Evolutionary conservation across 2,113 vertebrate species (phyloP).

Genomic region (Otolemur garnettii): DNA sequence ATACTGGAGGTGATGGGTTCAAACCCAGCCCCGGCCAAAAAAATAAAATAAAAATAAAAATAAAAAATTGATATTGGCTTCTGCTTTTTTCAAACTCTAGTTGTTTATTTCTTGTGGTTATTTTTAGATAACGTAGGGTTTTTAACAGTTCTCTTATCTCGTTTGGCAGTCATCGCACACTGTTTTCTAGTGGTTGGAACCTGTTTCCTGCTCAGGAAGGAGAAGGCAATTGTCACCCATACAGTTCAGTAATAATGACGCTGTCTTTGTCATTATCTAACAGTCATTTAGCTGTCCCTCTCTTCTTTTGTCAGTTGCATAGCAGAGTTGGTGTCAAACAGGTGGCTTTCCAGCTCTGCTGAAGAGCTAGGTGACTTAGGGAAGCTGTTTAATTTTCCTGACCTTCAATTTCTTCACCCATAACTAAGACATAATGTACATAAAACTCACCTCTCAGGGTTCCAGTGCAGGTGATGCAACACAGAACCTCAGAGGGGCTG

Average conservation of each 20-base stretch:
- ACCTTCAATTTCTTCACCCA: background rate
- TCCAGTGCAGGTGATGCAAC: background rate
- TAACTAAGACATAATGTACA: background rate
- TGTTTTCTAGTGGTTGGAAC: background rate
- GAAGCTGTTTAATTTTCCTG: background rate
- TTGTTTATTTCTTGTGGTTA: background rate
- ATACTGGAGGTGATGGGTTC: no score
- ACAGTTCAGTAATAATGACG: background rate
- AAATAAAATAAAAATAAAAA: background rate
- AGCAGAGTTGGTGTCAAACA: background rate
- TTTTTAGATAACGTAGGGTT: background rate
- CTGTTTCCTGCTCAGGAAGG: constrained; percentile 3
- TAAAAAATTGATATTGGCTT: background rate
- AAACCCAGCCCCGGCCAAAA: no score
- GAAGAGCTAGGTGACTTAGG: background rate
- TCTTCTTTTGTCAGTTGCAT: background rate
- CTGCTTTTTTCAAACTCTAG: background rate
- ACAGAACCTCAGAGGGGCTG: background rate
- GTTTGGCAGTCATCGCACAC: background rate
- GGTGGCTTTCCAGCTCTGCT: background rate
- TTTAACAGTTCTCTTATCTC: background rate
- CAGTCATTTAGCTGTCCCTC: background rate
- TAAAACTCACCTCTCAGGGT: background rate
- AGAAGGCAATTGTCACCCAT: background rate
- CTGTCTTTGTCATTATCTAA: background rate